Percentiles rank a stretch among this genome's conserved stretches.
phyloP scores from a whole-genome alignment of 2,797 vertebrate species.

The Emys orbicularis region DNA sequence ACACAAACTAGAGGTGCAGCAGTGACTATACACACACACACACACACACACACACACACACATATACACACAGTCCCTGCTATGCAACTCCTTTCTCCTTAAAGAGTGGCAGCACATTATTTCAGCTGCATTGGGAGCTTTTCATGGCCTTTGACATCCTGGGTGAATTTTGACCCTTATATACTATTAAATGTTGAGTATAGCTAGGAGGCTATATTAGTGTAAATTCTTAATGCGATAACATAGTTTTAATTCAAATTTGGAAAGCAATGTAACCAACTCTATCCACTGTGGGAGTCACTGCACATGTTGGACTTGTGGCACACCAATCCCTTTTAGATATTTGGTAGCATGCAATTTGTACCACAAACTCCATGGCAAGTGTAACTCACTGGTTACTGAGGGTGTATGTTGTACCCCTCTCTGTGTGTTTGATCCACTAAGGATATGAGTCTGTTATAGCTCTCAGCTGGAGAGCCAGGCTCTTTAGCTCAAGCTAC shows the following conservation, averaged over 20 bases:
- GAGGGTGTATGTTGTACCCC: neutral
- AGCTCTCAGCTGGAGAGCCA: too few species aligned
- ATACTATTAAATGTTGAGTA: neutral
- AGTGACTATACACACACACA: neutral
- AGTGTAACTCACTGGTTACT: neutral
- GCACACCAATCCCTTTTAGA: neutral
- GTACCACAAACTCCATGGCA: neutral
- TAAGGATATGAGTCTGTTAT: neutral
- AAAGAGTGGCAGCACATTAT: neutral
- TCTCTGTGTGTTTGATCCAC: neutral
- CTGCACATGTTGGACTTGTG: neutral
- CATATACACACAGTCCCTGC: neutral
- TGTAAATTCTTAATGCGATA: neutral
- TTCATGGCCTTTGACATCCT: neutral
- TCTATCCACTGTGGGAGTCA: neutral
- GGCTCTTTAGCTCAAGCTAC: too few species aligned
- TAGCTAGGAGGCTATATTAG: neutral
- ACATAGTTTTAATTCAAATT: neutral
- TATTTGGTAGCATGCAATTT: neutral
- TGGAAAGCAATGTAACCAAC: neutral
- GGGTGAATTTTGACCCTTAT: neutral
- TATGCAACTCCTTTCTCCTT: neutral
- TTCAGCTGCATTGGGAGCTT: neutral
- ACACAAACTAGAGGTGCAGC: neutral
- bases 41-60: neutral